Conservation (phyloP, 2,113 vertebrate genomes). For the Peromyscus leucopus region DNA sequence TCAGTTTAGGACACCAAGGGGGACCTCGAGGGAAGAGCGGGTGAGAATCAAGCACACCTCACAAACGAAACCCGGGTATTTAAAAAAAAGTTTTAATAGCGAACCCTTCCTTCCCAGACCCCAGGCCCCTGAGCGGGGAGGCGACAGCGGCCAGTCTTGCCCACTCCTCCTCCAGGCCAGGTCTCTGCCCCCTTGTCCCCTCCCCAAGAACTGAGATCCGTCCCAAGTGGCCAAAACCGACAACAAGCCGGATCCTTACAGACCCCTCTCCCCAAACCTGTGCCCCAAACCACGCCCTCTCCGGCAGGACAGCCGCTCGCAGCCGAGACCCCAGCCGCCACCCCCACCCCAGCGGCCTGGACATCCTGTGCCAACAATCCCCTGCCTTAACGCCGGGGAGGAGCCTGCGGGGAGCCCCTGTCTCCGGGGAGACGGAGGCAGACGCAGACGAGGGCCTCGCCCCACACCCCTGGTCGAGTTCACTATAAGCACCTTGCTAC, state of each 20-base stretch:
- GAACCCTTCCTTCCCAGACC: slow-evolving; percentile 34
- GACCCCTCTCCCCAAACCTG: not conserved
- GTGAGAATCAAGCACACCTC: slow-evolving; percentile 90
- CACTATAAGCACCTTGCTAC: slow-evolving; percentile 95
- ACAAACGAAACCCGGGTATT: slow-evolving; percentile 89
- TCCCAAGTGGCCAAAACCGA: slow-evolving; percentile 48
- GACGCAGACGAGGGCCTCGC: slow-evolving; percentile 88
- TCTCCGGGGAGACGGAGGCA: slow-evolving; percentile 62
- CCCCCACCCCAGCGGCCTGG: slow-evolving; percentile 40
- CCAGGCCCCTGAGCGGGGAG: not conserved
- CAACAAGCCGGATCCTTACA: not conserved
- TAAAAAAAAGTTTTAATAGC: slow-evolving; percentile 43
- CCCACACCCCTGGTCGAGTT: slow-evolving; percentile 90
- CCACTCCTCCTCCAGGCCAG: not conserved
- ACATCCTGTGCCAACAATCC: slow-evolving; percentile 95
- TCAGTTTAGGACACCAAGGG: slow-evolving; percentile 49
- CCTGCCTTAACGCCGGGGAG: slow-evolving; percentile 96
- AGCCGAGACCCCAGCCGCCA: slow-evolving; percentile 47
- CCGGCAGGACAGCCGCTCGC: not conserved
- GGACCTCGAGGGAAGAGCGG: slow-evolving; percentile 80
- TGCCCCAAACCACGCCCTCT: not conserved
- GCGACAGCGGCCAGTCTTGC: not conserved
- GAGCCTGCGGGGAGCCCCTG: slow-evolving; percentile 71
- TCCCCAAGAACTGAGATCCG: not conserved
- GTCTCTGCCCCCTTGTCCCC: not conserved